Evolutionary conservation across 2,888 invertebrate genomes (phyloP).

Genomic region (Drosophila mettleri): DNA sequence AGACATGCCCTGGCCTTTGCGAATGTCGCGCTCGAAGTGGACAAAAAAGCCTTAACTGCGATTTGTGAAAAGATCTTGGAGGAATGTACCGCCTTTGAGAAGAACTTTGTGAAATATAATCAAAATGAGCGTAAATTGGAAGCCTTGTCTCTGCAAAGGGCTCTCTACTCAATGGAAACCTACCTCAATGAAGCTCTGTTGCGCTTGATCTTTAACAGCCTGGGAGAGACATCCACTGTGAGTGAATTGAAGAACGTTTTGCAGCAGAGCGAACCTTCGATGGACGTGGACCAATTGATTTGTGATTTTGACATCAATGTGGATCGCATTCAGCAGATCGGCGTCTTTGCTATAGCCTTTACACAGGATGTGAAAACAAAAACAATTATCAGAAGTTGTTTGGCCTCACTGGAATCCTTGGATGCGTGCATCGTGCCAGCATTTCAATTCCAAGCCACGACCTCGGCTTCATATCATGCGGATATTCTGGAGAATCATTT

Average conservation of each 20-base stretch:
- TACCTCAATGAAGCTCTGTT: slow-evolving; percentile 82
- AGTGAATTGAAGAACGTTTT: slow-evolving; percentile 66
- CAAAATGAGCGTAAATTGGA: slow-evolving; percentile 78
- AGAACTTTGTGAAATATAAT: slow-evolving; percentile 67
- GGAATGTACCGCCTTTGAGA: slow-evolving; percentile 78
- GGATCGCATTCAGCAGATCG: slow-evolving; percentile 83
- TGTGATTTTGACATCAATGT: slow-evolving; percentile 82
- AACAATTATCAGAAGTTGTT: slow-evolving; percentile 81
- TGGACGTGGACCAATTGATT: slow-evolving; percentile 70
- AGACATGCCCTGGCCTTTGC: slow-evolving; percentile 82
- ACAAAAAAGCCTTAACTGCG: slow-evolving; percentile 80
- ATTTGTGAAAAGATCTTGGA: slow-evolving; percentile 81
- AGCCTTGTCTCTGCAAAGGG: slow-evolving; percentile 79
- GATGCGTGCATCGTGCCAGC: slow-evolving; percentile 83
- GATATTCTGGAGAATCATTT: slow-evolving; percentile 83
- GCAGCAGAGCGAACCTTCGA: slow-evolving; percentile 26
- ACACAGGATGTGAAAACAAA: slow-evolving; percentile 79
- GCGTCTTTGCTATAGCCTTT: slow-evolving; percentile 82
- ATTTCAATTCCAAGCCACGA: slow-evolving; percentile 62
- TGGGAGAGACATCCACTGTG: slow-evolving; percentile 70
- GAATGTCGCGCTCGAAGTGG: slow-evolving; percentile 78
- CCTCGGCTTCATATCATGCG: slow-evolving; percentile 53
- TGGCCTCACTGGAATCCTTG: slow-evolving; percentile 83
- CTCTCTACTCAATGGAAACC: slow-evolving; percentile 80
- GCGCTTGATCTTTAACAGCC: slow-evolving; percentile 75